Conservation (phyloP, 1,140 invertebrate genomes). For the Lepidostoma basale region DNA sequence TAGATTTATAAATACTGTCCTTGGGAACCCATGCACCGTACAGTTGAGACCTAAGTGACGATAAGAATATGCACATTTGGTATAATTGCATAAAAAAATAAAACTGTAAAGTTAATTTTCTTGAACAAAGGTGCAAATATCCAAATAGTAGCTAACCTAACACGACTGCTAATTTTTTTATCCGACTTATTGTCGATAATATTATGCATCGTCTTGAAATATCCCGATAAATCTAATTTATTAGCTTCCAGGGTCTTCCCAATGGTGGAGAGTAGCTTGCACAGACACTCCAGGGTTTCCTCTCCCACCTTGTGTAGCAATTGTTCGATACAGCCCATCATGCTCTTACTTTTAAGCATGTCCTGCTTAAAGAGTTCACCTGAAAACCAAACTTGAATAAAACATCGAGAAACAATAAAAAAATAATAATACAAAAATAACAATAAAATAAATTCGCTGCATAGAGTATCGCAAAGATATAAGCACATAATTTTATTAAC, state of each 20-base stretch:
- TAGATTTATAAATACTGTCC: too few relatives aligned
- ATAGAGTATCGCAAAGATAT: too few relatives aligned
- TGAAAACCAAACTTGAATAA: too few relatives aligned
- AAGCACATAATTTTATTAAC: too few relatives aligned
- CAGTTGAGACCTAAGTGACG: too few relatives aligned
- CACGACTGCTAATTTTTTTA: constrained; percentile 72
- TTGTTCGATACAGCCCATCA: constrained; percentile 83
- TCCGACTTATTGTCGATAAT: constrained; percentile 58
- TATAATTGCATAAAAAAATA: not conserved
- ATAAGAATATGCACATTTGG: too few relatives aligned
- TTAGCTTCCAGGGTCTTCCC: constrained; percentile 80
- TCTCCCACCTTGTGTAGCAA: constrained; percentile 82
- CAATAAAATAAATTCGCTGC: too few relatives aligned
- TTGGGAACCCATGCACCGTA: too few relatives aligned
- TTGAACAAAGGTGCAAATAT: too few relatives aligned
- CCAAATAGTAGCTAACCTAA: constrained; percentile 45
- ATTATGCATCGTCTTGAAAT: constrained; percentile 73
- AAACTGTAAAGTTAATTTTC: not conserved
- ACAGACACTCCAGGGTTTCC: constrained; percentile 91
- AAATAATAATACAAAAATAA: too few relatives aligned
- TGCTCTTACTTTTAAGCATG: constrained; percentile 89
- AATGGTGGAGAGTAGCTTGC: constrained; percentile 88
- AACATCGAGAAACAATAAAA: too few relatives aligned
- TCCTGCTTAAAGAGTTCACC: constrained; percentile 92
- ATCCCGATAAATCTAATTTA: constrained; percentile 61